phyloP scores from a whole-genome alignment of 2,797 vertebrate genomes.

The Neostethus bicornis region DNA sequence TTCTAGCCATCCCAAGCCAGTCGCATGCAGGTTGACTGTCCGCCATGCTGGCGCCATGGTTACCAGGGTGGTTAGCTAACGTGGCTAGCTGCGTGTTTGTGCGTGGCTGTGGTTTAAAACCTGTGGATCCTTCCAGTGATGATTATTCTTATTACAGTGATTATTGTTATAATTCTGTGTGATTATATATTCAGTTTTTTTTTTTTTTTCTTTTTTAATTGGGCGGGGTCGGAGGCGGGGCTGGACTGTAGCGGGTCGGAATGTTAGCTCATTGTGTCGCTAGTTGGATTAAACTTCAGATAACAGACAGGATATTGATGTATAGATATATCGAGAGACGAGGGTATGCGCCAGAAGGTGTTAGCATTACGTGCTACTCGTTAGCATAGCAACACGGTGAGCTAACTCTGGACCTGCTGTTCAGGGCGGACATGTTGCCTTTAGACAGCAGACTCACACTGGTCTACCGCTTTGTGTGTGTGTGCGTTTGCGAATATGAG shows the following conservation, averaged over 20 bases:
- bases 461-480: constrained; percentile 49
- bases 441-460: constrained; percentile 69
- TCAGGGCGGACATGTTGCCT: constrained; percentile 65
- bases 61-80: constrained; percentile 10
- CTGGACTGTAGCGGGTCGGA: constrained; percentile 31
- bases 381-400: constrained; percentile 30
- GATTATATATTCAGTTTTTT: constrained; percentile 53
- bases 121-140: constrained; percentile 67
- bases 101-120: constrained; percentile 54
- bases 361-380: background rate
- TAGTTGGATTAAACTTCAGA: constrained; percentile 13
- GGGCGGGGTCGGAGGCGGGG: background rate
- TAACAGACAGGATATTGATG: background rate
- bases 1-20: constrained; percentile 31
- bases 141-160: constrained; percentile 56
- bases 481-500: constrained; percentile 30
- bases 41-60: constrained; percentile 22
- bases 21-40: constrained; percentile 20
- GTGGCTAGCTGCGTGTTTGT: constrained; percentile 29
- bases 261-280: constrained; percentile 34
- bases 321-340: no score
- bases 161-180: constrained; percentile 64
- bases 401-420: constrained; percentile 51
- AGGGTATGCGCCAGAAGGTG: background rate
- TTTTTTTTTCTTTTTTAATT: constrained; percentile 1